Conservation (phyloP, 2,888 invertebrate genomes). For the Drosophila fungiperda region DNA sequence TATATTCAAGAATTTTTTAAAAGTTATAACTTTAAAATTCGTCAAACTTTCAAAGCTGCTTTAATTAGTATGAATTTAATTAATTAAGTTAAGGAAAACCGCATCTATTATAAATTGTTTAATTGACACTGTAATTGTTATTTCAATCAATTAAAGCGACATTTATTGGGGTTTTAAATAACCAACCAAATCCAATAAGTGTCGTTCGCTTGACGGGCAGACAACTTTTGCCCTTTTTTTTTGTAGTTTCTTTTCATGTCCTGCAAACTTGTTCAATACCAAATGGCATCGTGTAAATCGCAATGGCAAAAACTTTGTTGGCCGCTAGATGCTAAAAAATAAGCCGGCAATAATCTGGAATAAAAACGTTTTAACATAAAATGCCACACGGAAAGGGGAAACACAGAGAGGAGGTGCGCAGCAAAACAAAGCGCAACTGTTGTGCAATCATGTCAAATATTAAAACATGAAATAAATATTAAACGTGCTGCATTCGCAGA, state of each 20-base stretch:
- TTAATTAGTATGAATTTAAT: background rate
- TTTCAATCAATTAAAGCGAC: constrained; percentile 12
- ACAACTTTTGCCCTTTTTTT: constrained; percentile 7
- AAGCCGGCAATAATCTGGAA: constrained; percentile 36
- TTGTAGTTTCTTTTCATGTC: background rate
- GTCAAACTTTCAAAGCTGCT: background rate
- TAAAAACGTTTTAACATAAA: constrained; percentile 30
- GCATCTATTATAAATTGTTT: background rate
- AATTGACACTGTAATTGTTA: constrained; percentile 2
- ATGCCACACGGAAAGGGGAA: background rate
- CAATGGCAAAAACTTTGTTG: constrained; percentile 44
- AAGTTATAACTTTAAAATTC: background rate
- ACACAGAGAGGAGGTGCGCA: constrained; percentile 3
- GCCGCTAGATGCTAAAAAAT: constrained; percentile 19
- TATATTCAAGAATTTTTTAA: background rate
- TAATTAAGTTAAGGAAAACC: background rate
- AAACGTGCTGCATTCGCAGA: constrained; percentile 60
- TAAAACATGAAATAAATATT: constrained; percentile 82
- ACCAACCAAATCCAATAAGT: constrained; percentile 35
- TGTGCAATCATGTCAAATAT: constrained; percentile 79
- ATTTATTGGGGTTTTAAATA: constrained; percentile 5
- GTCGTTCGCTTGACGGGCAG: constrained; percentile 43
- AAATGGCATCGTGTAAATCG: constrained; percentile 48
- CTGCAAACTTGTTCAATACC: constrained; percentile 69
- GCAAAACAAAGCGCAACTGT: constrained; percentile 55